Conservation (phyloP, 1,140 invertebrate genomes). For the Fragariocoptes setiger region DNA sequence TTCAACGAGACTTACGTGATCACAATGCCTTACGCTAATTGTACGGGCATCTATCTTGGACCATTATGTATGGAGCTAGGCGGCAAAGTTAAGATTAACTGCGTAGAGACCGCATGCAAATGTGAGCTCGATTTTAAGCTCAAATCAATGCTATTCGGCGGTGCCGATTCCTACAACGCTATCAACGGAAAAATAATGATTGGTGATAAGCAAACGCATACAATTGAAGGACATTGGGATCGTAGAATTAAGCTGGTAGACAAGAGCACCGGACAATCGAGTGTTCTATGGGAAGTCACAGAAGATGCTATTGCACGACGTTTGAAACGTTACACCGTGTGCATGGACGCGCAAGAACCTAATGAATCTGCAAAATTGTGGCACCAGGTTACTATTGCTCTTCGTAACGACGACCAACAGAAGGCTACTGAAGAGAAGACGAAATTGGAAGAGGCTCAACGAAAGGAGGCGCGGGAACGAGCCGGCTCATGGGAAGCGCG, state of each 20-base stretch:
- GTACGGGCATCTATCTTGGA: conserved; percentile 74
- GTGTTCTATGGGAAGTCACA: conserved; percentile 43
- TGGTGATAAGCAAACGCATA: conserved; percentile 54
- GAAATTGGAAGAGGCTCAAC: conserved; percentile 47
- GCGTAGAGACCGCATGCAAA: conserved; percentile 66
- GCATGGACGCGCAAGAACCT: conserved; percentile 35
- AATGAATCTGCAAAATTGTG: conserved; percentile 58
- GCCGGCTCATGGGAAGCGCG: conserved; percentile 30
- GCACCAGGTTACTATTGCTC: conserved; percentile 46
- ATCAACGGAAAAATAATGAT: conserved; percentile 50
- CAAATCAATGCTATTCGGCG: conserved; percentile 54
- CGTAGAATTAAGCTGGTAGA: conserved; percentile 47
- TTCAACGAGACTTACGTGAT: conserved; percentile 63
- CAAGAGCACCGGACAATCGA: conserved; percentile 37
- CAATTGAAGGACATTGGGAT: conserved; percentile 68
- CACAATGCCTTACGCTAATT: conserved; percentile 74
- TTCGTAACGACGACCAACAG: conserved; percentile 38
- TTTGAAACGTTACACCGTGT: conserved; percentile 43
- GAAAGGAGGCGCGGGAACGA: conserved; percentile 31
- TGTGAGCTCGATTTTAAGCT: conserved; percentile 71
- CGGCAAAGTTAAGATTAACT: conserved; percentile 51
- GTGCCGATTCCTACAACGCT: conserved; percentile 44
- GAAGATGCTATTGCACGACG: conserved; percentile 30
- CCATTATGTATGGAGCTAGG: conserved; percentile 78
- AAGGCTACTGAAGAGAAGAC: conserved; percentile 66